A percentile compares a stretch with the other conserved stretches of the same genome.
Conservation (phyloP, 2,797 vertebrate genomes). For the Heliangelus exortis region DNA sequence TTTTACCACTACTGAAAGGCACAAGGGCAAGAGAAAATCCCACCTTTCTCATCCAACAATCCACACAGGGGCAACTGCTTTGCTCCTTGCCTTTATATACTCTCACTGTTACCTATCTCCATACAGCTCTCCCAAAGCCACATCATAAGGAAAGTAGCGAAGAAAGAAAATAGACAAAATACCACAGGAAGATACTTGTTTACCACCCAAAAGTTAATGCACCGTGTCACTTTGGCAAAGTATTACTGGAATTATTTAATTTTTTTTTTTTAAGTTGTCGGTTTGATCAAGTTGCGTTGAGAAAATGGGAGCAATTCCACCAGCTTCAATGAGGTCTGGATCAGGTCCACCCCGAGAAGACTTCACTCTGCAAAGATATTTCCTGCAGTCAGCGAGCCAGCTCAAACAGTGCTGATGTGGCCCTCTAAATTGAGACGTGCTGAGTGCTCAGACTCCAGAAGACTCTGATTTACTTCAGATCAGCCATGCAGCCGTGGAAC, state of each 20-base stretch:
- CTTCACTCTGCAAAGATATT: constrained; percentile 32
- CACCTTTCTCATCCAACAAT: neutral
- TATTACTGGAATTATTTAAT: neutral
- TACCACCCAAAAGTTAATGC: neutral
- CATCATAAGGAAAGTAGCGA: neutral
- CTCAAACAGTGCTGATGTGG: constrained; percentile 49
- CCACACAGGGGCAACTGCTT: neutral
- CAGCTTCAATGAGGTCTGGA: constrained; percentile 27
- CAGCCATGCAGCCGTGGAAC: neutral
- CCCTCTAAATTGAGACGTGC: neutral
- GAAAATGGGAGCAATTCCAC: constrained; percentile 46
- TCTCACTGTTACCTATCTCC: neutral
- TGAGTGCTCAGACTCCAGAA: neutral
- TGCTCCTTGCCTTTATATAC: neutral
- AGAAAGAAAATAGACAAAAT: neutral
- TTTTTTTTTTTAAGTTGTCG: neutral
- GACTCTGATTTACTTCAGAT: neutral
- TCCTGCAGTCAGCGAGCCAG: constrained; percentile 39
- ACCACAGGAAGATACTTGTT: neutral
- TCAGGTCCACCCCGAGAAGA: neutral
- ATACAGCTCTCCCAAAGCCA: neutral
- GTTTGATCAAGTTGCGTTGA: neutral
- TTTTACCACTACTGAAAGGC: neutral
- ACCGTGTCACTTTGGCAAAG: neutral
- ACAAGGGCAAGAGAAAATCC: neutral